phyloP scores from a whole-genome alignment of 2,797 vertebrate species.

The Spinus pinus region DNA sequence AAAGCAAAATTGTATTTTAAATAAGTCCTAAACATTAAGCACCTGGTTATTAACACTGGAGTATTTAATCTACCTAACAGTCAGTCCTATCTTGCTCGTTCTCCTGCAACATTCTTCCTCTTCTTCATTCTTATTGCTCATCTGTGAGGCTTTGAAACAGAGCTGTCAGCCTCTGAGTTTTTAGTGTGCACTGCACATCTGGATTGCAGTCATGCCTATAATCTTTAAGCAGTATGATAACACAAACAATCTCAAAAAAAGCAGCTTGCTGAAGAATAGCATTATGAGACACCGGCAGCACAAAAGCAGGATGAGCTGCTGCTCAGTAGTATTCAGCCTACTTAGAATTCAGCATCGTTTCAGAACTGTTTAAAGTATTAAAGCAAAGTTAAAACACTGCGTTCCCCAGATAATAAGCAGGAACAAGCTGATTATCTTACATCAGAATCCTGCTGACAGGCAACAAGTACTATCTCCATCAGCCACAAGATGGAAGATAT shows the following conservation, averaged over 20 bases:
- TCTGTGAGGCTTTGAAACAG: neutral
- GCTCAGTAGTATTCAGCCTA: neutral
- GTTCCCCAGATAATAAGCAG: neutral
- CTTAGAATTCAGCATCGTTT: neutral
- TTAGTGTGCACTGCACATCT: neutral
- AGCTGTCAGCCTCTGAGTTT: neutral
- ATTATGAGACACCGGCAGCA: neutral
- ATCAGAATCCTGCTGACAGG: conserved; percentile 9
- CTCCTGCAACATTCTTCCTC: neutral
- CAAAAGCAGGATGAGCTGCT: neutral
- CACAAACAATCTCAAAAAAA: neutral
- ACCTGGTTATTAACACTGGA: neutral
- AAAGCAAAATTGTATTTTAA: neutral
- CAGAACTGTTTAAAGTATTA: neutral
- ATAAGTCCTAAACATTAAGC: neutral
- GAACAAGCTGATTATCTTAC: conserved; percentile 3
- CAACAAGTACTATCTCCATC: neutral
- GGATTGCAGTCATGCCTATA: neutral
- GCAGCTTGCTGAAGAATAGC: neutral
- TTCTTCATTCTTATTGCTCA: neutral
- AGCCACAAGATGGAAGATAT: neutral
- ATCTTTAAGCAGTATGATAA: neutral
- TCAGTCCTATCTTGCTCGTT: neutral
- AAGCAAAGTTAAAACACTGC: neutral
- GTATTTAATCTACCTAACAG: neutral